phyloP scores from a whole-genome alignment of 1,140 invertebrate species.

The Portunus trituberculatus region DNA sequence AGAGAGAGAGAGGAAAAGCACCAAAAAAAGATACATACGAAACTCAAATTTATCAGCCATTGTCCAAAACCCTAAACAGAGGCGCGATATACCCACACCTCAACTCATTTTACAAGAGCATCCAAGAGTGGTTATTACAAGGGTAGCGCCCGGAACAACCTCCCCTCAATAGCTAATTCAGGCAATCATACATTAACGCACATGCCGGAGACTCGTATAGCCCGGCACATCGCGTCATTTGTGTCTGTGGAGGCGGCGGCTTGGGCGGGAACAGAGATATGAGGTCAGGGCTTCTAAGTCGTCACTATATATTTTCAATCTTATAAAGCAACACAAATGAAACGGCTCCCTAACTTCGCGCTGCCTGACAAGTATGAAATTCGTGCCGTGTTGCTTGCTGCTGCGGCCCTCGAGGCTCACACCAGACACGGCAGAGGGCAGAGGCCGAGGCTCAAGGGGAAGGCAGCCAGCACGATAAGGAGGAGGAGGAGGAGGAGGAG shows the following conservation, averaged over 20 bases:
- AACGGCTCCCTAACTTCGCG: neutral
- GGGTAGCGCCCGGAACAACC: neutral
- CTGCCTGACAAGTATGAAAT: conserved; percentile 9
- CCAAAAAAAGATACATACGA: too few species aligned
- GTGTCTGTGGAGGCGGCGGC: neutral
- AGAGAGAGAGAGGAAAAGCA: too few species aligned
- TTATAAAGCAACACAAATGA: conserved; percentile 29
- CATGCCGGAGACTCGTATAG: neutral
- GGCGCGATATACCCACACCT: neutral
- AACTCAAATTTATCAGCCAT: too few species aligned
- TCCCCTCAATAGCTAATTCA: neutral
- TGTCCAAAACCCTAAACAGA: neutral
- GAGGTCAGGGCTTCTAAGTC: neutral
- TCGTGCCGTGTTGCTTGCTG: neutral
- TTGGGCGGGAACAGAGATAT: neutral
- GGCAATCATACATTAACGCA: neutral
- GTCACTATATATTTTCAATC: neutral
- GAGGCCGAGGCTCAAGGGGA: too few species aligned
- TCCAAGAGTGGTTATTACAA: neutral
- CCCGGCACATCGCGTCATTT: neutral
- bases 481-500: too few species aligned
- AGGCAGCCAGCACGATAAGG: too few species aligned
- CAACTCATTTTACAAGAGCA: neutral
- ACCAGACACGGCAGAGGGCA: too few species aligned
- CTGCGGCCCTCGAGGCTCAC: neutral